Conservation (phyloP, 2,888 invertebrate species). For the Dendrolimus houi region DNA sequence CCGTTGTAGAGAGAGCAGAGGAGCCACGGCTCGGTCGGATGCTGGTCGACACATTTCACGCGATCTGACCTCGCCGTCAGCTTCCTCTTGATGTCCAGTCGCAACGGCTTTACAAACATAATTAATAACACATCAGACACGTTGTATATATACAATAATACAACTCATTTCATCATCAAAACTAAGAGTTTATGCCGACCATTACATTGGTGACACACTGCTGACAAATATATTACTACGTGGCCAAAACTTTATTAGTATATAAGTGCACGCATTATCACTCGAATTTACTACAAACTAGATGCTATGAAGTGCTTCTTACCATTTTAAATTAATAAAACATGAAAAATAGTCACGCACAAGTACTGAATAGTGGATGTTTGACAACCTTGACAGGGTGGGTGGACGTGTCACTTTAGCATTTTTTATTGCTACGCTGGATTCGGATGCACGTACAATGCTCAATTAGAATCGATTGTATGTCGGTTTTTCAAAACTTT, state of each 20-base stretch:
- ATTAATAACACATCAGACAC: slow-evolving; percentile 20
- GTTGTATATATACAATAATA: slow-evolving; percentile 16
- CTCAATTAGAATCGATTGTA: too few relatives aligned
- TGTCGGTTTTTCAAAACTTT: too few relatives aligned
- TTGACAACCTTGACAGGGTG: slow-evolving; percentile 55
- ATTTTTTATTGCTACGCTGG: slow-evolving; percentile 28
- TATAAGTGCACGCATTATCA: slow-evolving; percentile 8
- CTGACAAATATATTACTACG: slow-evolving; percentile 33
- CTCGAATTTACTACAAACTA: slow-evolving; percentile 14
- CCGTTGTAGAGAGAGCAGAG: slow-evolving; percentile 98
- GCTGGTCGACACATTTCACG: slow-evolving; percentile 98
- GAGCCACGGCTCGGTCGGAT: slow-evolving; percentile 99
- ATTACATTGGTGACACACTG: slow-evolving; percentile 47
- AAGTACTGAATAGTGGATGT: slow-evolving; percentile 30
- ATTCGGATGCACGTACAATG: slow-evolving; percentile 16
- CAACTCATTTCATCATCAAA: slow-evolving; percentile 26
- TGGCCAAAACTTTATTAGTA: slow-evolving; percentile 21
- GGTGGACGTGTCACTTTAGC: slow-evolving; percentile 60
- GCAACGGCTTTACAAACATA: slow-evolving; percentile 85
- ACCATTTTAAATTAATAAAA: slow-evolving; percentile 64
- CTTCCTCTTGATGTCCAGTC: slow-evolving; percentile 98
- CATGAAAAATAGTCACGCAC: slow-evolving; percentile 55
- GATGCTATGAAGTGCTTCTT: slow-evolving; percentile 28
- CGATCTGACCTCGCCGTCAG: slow-evolving; percentile 98
- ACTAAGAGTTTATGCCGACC: slow-evolving; percentile 40